Evolutionary conservation across 2,113 vertebrate species (phyloP), one percentile per base, ranked within the genome.

Genomic region (Poeciliopsis prolifica): DNA sequence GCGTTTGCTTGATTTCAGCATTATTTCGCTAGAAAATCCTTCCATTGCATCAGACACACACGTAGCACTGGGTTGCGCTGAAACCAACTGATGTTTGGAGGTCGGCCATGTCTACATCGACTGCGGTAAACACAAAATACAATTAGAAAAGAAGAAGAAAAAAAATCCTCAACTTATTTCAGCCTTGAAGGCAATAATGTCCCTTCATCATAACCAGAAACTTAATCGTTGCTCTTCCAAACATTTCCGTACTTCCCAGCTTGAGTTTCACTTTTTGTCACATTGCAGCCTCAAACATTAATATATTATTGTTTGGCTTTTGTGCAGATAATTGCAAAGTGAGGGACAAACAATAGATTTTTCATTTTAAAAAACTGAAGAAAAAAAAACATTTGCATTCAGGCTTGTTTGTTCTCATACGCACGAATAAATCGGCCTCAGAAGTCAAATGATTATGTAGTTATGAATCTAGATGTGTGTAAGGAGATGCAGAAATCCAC

Each of bases 1-100:
- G 64, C 68, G 72, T 72, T 37, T 61, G 71, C 71, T 74, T 74
- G 2, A 54, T 17, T 40, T 66, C 4, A 42, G 24, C 22, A 62
- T 62, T 35, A 26, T 40, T 72, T 29, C 42, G 4, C 17, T 60
- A 35, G 31, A n/a, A 37, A 63, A 48, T 37, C 58, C 28, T 24
- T 48, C 31, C 30, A 19, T 40, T 70, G 74, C 66, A 29, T 70
- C 48, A 61, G 5, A 5, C 14, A 33, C 42, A 24, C 48, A 33
- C 7, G 68, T 60, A 65, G 31, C 40, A 68, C 64, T 61, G 0
- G 15, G 3, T 61, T 37, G 13, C 58, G 26, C 30, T 61, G 60
- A 35, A 61, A 64, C 63, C 67, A 0, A 1, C 0, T 77, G 51
- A 7, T n/a, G 22, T 69, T 75, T 48, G 64, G 22, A 28, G 51